Base-by-base conservation (phyloP, 37 sponge, comb jelly and placozoan species). In the Lycopodina hypogea region DNA sequence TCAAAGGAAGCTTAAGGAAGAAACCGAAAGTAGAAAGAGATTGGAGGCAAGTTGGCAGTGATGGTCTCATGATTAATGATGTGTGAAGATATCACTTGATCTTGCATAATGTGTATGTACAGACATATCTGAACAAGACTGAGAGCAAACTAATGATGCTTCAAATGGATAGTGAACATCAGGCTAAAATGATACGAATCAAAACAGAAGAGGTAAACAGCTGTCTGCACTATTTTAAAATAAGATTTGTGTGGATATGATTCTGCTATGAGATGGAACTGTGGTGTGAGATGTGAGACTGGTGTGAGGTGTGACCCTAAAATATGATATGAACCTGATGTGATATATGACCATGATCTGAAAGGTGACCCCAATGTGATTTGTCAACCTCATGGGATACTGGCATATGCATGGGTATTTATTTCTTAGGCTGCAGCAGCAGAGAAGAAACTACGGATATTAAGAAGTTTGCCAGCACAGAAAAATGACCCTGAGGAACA, bases 181-280 rank as follows among this genome's bases (percentile, higher is more conserved):
- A 83, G 39, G 56, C 48, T 2, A 75, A 76, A 38, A 77, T 83
- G 42, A 57, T 83, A 29, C 67, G 50, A 55, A 48, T 76, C 40
- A 83, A 83, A 55, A 83, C 84, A 22, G 84, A 75, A 76, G 84
- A 83, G 77, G 84, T 83, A n/a, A 24, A 59, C 28, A 15, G 8
- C 1, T 39, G 39, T 14, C 28, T 24, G 3, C 52, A 62, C 64
- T 9, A 12, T 11, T n/a, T n/a, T 28, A 53, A 12, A 53, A 17
- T 53, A 53, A 17, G 55, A 17, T 12, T 12, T 53, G 55, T 12
- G 55, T 53, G 17, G 55, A 53, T n/a, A n/a, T n/a, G n/a, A n/a
- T n/a, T n/a, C n/a, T n/a, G n/a, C n/a, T n/a, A n/a, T n/a, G n/a
- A n/a, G n/a, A n/a, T n/a, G n/a, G n/a, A n/a, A n/a, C n/a, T n/a